phyloP scores from a whole-genome alignment of 2,113 vertebrate genomes.

The Bubo blakistoni region DNA sequence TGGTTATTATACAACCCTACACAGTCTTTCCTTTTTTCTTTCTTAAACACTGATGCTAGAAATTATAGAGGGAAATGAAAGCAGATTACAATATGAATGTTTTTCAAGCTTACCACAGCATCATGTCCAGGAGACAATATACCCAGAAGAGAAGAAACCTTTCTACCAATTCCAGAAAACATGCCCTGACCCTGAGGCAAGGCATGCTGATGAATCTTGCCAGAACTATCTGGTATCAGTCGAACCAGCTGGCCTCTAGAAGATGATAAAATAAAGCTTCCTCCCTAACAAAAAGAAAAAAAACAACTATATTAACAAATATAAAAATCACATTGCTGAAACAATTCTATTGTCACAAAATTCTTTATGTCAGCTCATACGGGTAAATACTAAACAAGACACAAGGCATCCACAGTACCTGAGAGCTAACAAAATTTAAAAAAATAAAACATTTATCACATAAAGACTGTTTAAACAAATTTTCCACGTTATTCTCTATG shows the following conservation, averaged over 20 bases:
- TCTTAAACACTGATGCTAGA: neutral
- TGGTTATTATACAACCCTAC: neutral
- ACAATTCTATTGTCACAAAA: neutral
- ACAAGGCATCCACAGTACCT: neutral
- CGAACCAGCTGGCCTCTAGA: conserved; percentile 80
- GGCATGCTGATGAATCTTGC: conserved; percentile 81
- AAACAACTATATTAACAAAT: neutral
- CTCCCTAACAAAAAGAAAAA: conserved; percentile 74
- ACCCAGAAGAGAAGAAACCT: conserved; percentile 91
- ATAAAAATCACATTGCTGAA: neutral
- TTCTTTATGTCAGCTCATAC: neutral
- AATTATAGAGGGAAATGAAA: neutral
- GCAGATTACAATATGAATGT: neutral
- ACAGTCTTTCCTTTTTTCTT: neutral
- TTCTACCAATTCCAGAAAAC: conserved; percentile 92
- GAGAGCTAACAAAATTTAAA: neutral
- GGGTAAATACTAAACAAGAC: neutral
- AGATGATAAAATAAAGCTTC: conserved; percentile 87
- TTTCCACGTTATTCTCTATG: neutral
- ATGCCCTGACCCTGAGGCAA: conserved; percentile 89
- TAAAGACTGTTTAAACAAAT: neutral
- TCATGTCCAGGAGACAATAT: conserved; percentile 86
- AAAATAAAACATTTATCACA: neutral
- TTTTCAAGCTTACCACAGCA: conserved; percentile 79
- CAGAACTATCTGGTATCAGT: conserved; percentile 75